phyloP scores from a whole-genome alignment of 1,140 invertebrate species.

The Drosophila sp. region DNA sequence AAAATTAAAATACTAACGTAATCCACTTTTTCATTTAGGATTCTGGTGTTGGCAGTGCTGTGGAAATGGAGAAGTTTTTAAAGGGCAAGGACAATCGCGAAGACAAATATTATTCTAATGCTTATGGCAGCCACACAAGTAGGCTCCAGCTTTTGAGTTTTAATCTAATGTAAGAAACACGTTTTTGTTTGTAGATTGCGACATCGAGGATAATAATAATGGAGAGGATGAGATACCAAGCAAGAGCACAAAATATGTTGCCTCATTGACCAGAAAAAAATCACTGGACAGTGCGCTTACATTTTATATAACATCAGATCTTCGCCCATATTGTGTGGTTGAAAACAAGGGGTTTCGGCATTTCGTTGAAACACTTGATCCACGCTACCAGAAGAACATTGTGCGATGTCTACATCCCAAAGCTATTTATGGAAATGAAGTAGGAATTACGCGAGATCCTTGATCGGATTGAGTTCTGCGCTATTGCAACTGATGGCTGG shows the following conservation, averaged over 20 bases:
- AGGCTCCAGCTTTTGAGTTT: too few species aligned
- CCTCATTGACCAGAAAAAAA: not conserved
- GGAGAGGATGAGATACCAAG: not conserved
- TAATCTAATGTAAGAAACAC: not conserved
- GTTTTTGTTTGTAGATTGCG: constrained; percentile 1
- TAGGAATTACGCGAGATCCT: not conserved
- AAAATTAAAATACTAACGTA: not conserved
- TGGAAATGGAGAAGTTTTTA: not conserved
- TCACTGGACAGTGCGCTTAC: not conserved
- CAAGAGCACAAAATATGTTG: too few species aligned
- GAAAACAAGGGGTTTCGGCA: too few species aligned
- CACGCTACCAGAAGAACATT: too few species aligned
- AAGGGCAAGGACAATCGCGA: not conserved
- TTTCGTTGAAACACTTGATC: too few species aligned
- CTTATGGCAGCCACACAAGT: not conserved
- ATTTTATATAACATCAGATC: too few species aligned
- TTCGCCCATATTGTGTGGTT: too few species aligned
- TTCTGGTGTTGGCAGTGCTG: not conserved
- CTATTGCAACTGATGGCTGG: not conserved
- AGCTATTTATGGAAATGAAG: too few species aligned
- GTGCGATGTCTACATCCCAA: too few species aligned
- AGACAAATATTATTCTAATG: not conserved
- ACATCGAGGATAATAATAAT: not conserved
- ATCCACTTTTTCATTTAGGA: not conserved
- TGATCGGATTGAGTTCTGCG: constrained; percentile 1